Conservation (phyloP, 1,140 invertebrate species). For the Drosophila arawakana region DNA sequence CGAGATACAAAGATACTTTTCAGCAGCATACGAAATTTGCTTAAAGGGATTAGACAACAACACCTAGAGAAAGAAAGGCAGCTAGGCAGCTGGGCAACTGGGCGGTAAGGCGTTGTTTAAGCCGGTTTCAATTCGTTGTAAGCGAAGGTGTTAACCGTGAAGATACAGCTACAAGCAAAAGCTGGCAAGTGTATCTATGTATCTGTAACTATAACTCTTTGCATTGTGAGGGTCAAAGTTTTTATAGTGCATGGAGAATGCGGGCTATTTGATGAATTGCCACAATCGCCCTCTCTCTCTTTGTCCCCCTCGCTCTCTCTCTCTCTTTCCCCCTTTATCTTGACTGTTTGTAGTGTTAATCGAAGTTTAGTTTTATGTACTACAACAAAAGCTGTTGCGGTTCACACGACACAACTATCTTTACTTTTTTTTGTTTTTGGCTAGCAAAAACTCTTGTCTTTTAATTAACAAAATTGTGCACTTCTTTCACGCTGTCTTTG, state of each 20-base stretch:
- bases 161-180: conserved; percentile 16
- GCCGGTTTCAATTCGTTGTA: conserved; percentile 67
- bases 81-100: not conserved
- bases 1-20: not conserved
- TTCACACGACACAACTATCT: conserved; percentile 59
- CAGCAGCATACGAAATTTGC: conserved; percentile 15
- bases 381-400: conserved; percentile 60
- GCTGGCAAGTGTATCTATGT: conserved; percentile 16
- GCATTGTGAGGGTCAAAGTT: conserved; percentile 69
- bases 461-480: conserved; percentile 40
- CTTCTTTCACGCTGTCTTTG: conserved; percentile 40
- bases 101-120: conserved; percentile 34
- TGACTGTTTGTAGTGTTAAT: conserved; percentile 51
- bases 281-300: not conserved
- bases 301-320: too few relatives aligned
- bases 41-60: conserved; percentile 36
- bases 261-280: conserved; percentile 78
- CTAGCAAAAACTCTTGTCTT: conserved; percentile 2
- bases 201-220: conserved; percentile 17
- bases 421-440: conserved; percentile 18
- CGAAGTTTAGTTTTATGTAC: conserved; percentile 68
- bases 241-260: conserved; percentile 81
- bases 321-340: not conserved
- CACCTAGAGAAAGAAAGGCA: not conserved
- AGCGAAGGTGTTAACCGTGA: conserved; percentile 79